Percentiles rank a stretch among this genome's conserved stretches.
Conservation (phyloP, 2,888 invertebrate species). For the Scaptomyza parva region DNA sequence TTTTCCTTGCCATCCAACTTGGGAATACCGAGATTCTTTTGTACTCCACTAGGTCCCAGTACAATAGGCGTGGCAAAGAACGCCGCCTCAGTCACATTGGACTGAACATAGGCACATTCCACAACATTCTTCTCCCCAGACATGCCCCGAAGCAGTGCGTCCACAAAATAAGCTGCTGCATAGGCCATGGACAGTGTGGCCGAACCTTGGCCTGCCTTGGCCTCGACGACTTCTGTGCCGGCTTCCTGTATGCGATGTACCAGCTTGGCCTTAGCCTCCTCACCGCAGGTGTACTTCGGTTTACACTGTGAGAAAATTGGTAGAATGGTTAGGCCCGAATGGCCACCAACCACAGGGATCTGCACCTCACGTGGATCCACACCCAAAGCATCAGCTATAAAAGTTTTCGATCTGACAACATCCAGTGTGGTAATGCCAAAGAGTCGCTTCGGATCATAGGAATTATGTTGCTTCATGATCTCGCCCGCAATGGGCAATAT, state of each 20-base stretch:
- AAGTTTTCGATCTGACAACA: slow-evolving; percentile 95
- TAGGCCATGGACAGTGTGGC: slow-evolving; percentile 99
- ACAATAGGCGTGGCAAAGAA: slow-evolving; percentile 96
- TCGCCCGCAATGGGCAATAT: slow-evolving; percentile 98
- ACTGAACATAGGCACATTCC: slow-evolving; percentile 95
- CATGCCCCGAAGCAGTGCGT: slow-evolving; percentile 92
- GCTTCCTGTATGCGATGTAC: slow-evolving; percentile 97
- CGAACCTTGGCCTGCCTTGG: slow-evolving; percentile 98
- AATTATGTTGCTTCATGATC: slow-evolving; percentile 90
- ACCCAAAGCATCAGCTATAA: slow-evolving; percentile 94
- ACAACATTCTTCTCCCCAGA: slow-evolving; percentile 90
- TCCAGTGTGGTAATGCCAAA: slow-evolving; percentile 99
- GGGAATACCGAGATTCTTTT: slow-evolving; percentile 95
- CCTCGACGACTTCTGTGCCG: slow-evolving; percentile 94
- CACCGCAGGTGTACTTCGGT: slow-evolving; percentile 91
- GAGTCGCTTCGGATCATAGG: slow-evolving; percentile 94
- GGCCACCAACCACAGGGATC: slow-evolving; percentile 98
- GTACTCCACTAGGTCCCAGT: slow-evolving; percentile 90
- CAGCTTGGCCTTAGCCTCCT: slow-evolving; percentile 91
- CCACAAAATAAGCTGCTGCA: slow-evolving; percentile 95
- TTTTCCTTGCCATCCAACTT: slow-evolving; percentile 91
- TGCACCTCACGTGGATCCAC: slow-evolving; percentile 92
- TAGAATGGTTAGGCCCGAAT: slow-evolving; percentile 98
- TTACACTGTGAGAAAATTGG: slow-evolving; percentile 95
- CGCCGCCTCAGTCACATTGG: slow-evolving; percentile 92